These are phyloP conservation scores for Chironomus riparius DNA, from an alignment of 2,888 invertebrate species.

Conservation along the genomic window DNA sequence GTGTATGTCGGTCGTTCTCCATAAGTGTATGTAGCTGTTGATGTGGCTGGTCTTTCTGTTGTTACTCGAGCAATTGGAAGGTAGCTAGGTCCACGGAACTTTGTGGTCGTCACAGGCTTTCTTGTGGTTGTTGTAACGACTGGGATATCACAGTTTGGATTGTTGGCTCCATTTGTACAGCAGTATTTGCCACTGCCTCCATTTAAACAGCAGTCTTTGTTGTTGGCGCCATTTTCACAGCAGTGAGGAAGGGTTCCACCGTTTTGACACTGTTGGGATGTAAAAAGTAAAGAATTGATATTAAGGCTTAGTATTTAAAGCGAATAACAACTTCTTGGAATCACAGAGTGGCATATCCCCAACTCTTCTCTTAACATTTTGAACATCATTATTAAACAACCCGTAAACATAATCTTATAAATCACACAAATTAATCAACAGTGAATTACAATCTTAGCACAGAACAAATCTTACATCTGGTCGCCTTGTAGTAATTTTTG, in stretches of 20 bases:
- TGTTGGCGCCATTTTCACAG: neutral
- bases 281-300: too few species aligned
- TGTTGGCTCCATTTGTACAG: neutral
- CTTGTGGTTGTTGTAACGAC: neutral
- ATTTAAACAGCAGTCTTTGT: neutral
- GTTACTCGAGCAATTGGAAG: neutral
- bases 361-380: too few species aligned
- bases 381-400: too few species aligned
- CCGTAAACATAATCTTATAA: too few species aligned
- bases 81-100: neutral
- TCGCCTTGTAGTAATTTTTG: too few species aligned
- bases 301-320: too few species aligned
- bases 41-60: neutral
- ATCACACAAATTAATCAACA: too few species aligned
- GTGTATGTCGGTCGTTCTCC: neutral
- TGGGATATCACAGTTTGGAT: neutral
- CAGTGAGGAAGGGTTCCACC: neutral
- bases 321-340: too few species aligned
- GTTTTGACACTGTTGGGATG: neutral
- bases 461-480: too few species aligned
- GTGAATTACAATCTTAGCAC: too few species aligned
- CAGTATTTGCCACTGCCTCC: neutral
- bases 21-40: neutral
- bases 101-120: neutral
- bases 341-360: too few species aligned